Conservation (phyloP, 2,797 vertebrate species). For the Xerus rutilus region DNA sequence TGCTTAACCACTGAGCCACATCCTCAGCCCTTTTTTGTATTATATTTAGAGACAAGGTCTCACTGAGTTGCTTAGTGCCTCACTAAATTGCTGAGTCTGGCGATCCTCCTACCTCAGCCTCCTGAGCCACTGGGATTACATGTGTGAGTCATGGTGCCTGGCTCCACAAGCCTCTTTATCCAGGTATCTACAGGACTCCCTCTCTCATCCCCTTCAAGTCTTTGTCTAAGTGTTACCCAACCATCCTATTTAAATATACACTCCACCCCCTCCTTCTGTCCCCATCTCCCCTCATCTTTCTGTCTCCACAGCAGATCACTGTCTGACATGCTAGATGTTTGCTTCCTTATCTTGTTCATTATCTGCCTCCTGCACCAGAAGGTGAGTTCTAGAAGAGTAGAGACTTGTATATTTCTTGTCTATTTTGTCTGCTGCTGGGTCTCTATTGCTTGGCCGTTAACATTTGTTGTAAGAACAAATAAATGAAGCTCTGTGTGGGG, state of each 20-base stretch:
- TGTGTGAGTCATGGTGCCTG: no score
- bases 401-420: not conserved
- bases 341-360: not conserved
- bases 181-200: not conserved
- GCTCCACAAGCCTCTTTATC: not conserved
- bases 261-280: not conserved
- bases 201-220: not conserved
- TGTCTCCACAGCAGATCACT: not conserved
- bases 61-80: no score
- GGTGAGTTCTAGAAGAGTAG: not conserved
- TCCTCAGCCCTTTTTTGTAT: no score
- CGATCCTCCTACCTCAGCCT: no score
- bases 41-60: no score
- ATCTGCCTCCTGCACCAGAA: not conserved
- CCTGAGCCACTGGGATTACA: no score
- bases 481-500: not conserved
- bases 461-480: not conserved
- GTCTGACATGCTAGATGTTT: not conserved
- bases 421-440: not conserved
- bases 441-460: not conserved
- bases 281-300: not conserved
- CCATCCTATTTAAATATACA: not conserved
- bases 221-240: not conserved
- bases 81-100: no score
- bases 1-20: no score